Base-by-base conservation (phyloP, 2,113 vertebrate species). In the Chlorocebus sabaeus region DNA sequence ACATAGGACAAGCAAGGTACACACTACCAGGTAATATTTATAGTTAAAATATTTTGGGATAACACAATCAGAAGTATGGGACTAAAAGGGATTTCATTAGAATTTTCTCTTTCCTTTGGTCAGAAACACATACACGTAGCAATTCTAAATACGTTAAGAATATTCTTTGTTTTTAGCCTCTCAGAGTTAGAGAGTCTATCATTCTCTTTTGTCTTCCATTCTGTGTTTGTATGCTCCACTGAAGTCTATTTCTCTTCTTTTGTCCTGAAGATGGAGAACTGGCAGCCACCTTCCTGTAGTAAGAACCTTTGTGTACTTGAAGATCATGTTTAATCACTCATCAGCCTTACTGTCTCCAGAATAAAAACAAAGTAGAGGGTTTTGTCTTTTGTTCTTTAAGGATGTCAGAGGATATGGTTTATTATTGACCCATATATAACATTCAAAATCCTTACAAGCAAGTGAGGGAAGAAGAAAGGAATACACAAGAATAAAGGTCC, bases 171-270 rank as follows among this genome's bases (percentile, higher is more conserved):
- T 73, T 87, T 95, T 12, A 92, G 87, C 18, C 27, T 81, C 35
- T 70, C 18, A 52, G 18, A 38, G 14, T 68, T 86, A 43, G 50
- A 83, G 48, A 92, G 35, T 80, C 38, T 79, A 18, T 27, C 45
- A 90, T 23, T 20, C 16, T 94, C 70, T 92, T 73, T 87, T 68
- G 7, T 48, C 85, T 81, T 75, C 3, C 48, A 70, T 8, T 43
- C 13, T 75, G 32, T 89, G 64, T 73, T 84, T 64, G 78, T 23
- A 78, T 18, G 23, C 20, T 85, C 72, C 16, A 67, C 23, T 92
- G 92, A 83, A 95, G 61, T 83, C 35, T 59, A 48, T 73, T 94
- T 96, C 70, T 83, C 27, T 78, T 89, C 86, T 91, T 81, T 38
- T 87, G 14, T 72, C 30, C 38, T 73, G 48, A 52, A 75, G 50